Conservation (phyloP, 23 tunicate species). For the Halocynthia aurantium region DNA sequence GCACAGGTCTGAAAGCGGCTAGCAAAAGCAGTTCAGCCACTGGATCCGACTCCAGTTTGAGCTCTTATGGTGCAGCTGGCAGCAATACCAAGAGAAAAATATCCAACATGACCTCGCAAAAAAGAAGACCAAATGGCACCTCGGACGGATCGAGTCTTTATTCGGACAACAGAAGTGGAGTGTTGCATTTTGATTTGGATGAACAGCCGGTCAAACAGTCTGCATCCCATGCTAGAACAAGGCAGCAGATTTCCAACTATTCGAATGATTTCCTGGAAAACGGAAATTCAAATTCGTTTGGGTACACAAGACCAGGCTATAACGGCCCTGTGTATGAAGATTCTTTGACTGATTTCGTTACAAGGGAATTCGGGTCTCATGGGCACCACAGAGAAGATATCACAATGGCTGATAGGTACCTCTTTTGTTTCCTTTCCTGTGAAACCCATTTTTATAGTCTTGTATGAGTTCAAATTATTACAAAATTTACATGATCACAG, state of each 20-base stretch:
- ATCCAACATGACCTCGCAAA: neutral
- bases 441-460: too few relatives aligned
- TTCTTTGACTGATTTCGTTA: conserved; percentile 2
- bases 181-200: too few relatives aligned
- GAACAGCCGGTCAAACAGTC: neutral
- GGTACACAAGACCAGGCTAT: neutral
- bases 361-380: neutral
- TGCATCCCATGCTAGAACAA: neutral
- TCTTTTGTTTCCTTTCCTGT: too few relatives aligned
- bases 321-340: neutral
- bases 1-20: conserved; percentile 15
- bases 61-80: neutral
- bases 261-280: neutral
- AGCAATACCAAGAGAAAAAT: neutral
- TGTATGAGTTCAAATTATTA: too few relatives aligned
- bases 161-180: too few relatives aligned
- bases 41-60: neutral
- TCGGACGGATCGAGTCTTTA: too few relatives aligned
- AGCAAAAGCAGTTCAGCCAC: neutral
- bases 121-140: too few relatives aligned
- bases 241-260: neutral
- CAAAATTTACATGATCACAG: too few relatives aligned
- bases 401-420: too few relatives aligned
- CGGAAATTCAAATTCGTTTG: neutral
- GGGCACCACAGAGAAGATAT: too few relatives aligned